Evolutionary conservation across 2,797 vertebrate genomes (phyloP).

Genomic region (Masticophis lateralis): DNA sequence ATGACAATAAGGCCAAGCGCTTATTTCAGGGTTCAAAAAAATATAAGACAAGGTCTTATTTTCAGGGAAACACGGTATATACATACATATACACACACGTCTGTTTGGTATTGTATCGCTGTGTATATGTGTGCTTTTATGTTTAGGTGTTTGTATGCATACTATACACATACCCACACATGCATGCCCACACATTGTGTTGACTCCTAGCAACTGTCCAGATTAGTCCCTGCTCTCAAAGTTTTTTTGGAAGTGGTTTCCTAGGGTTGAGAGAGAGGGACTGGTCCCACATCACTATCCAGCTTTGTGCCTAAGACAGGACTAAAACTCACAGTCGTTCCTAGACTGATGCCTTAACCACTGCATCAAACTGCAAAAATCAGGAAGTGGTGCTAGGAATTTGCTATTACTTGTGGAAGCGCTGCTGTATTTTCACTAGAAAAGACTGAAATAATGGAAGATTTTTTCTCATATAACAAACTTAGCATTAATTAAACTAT

Average conservation of each 20-base stretch:
- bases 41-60: no score
- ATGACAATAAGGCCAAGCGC: no score
- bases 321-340: background rate
- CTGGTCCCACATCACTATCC: background rate
- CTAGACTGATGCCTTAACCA: background rate
- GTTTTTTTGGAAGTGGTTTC: background rate
- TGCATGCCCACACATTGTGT: background rate
- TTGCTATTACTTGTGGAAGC: background rate
- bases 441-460: background rate
- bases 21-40: no score
- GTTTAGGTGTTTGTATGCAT: no score
- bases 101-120: background rate
- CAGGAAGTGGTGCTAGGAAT: background rate
- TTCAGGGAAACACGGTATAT: no score
- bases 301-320: background rate
- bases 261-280: background rate
- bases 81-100: no score
- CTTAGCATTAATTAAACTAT: background rate
- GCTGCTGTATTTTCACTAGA: background rate
- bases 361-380: background rate
- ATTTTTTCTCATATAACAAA: background rate
- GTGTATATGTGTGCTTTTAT: background rate
- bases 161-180: background rate
- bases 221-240: background rate
- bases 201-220: background rate